Base-by-base conservation (phyloP, 2,113 vertebrate genomes). In the Oncorhynchus gorbuscha region DNA sequence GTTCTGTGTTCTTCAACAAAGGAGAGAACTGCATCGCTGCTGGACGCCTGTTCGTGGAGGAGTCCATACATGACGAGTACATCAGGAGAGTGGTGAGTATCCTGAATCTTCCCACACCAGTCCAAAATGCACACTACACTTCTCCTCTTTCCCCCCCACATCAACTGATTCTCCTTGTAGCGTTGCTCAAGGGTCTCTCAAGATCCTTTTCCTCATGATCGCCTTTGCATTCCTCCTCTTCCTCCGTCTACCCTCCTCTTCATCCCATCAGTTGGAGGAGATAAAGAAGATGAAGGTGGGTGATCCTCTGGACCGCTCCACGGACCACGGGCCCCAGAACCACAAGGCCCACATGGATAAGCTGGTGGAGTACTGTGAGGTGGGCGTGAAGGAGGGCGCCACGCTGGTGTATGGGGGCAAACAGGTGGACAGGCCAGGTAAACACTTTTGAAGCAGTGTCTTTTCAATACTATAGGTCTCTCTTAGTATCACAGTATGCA, bases 11-110 rank as follows among this genome's bases (percentile, higher is more conserved):
- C 83, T 97, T 97, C 86, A 97, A 96, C 88, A 97, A 97, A 86
- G 96, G 96, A 0, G 96, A 97, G 87, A 97, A 97, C 87, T 97
- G 96, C 90, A 97, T 97, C 0, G 96, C 96, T 0, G 95, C 95
- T 0, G 95, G 96, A 0, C 91, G 95, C 61, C 91, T 96, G 51
- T 97, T 97, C 4, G 82, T 97, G 30, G 96, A 97, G 83, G 93
- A 95, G 69, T 93, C 93, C 0, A 93, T 96, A 72, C 95, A 97
- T 0, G 94, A 96, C 26, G 88, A 92, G 80, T 97, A 88, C 77
- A 92, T 97, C 69, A 76, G 82, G 81, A 91, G 88, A 86, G 95
- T 97, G 94, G 96, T 96, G 80, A 76, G 89, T 80, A 3, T 9
- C 7, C 18, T 20, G 22, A 16, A 9, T 13, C 20, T n/a, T 11